Evolutionary conservation across 2,113 vertebrate species (phyloP).

Genomic region (Tursiops truncatus): DNA sequence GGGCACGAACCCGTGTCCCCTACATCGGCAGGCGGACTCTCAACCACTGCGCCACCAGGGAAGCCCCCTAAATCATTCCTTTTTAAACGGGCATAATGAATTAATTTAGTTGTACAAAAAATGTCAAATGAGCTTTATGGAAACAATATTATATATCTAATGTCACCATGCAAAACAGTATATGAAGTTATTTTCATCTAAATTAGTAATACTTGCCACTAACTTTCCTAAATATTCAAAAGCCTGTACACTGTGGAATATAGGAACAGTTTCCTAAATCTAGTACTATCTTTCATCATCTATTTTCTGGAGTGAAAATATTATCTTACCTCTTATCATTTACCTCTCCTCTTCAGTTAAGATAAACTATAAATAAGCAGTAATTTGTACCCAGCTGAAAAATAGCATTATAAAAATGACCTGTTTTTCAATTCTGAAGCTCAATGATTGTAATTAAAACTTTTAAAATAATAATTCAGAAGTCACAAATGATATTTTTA

Average conservation of each 20-base stretch:
- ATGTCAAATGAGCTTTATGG: not conserved
- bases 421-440: not conserved
- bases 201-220: not conserved
- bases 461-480: not conserved
- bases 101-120: not conserved
- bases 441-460: not conserved
- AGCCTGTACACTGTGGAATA: not conserved
- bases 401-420: not conserved
- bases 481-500: not conserved
- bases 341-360: not conserved
- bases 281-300: not conserved
- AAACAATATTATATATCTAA: not conserved
- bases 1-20: too few relatives aligned
- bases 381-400: not conserved
- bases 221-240: not conserved
- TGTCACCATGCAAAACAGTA: not conserved
- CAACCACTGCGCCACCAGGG: too few relatives aligned
- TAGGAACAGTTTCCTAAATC: not conserved
- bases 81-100: not conserved
- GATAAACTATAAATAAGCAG: not conserved
- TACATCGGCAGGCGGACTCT: too few relatives aligned
- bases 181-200: not conserved
- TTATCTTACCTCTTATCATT: not conserved
- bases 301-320: not conserved
- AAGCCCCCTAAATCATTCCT: not conserved